phyloP scores from a whole-genome alignment of 2,113 vertebrate species.

The Fukomys damarensis region DNA sequence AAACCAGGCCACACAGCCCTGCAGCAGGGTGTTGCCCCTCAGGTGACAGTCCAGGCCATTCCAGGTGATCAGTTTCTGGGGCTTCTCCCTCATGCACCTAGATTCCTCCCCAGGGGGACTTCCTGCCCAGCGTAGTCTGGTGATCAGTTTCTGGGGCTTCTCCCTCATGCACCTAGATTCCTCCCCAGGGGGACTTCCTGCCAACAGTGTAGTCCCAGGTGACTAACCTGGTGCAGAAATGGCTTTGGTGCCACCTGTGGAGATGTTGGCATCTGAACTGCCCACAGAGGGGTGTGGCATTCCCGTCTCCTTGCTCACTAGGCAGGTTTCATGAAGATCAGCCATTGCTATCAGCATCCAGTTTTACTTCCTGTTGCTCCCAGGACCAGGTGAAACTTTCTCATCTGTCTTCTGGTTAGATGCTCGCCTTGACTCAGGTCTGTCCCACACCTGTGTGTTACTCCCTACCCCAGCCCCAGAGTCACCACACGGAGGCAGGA shows the following conservation, averaged over 20 bases:
- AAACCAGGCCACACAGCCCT: not conserved
- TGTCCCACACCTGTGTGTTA: not conserved
- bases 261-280: not conserved
- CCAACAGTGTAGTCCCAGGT: not conserved
- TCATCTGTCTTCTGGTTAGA: not conserved
- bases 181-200: not conserved
- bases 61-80: not conserved
- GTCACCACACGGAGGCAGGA: not conserved
- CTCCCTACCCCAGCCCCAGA: not conserved
- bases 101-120: not conserved
- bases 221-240: not conserved
- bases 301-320: not conserved
- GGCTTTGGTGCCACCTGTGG: not conserved
- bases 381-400: not conserved
- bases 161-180: not conserved
- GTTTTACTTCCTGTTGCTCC: constrained; percentile 13
- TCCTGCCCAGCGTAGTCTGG: not conserved
- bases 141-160: not conserved
- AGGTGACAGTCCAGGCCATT: no score
- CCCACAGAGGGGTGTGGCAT: not conserved
- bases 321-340: not conserved
- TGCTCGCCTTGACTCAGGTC: not conserved
- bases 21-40: rapidly evolving
- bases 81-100: rapidly evolving
- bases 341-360: not conserved